These are phyloP conservation scores for Brassicogethes aeneus DNA, from an alignment of 2,888 invertebrate species.

Conservation along the genomic window DNA sequence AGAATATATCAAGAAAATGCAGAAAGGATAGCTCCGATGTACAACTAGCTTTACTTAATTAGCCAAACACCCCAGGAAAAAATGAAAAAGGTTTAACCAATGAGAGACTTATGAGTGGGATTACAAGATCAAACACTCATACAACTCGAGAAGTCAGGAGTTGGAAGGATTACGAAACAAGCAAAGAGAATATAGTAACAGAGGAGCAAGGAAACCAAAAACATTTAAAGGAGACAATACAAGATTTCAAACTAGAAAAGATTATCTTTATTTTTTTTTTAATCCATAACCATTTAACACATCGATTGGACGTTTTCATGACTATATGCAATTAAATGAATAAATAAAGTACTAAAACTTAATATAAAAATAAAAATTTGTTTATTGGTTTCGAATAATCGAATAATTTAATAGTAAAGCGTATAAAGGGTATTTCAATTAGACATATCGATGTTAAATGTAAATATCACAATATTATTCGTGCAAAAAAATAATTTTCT, in stretches of 20 bases:
- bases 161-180: not conserved
- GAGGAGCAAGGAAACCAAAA: not conserved
- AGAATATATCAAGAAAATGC: slow-evolving; percentile 4
- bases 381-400: too few species aligned
- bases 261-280: too few species aligned
- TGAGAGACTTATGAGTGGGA: slow-evolving; percentile 1
- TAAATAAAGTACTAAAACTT: too few species aligned
- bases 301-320: too few species aligned
- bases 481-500: too few species aligned
- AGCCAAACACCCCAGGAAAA: slow-evolving; percentile 3
- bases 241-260: not conserved
- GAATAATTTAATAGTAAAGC: too few species aligned
- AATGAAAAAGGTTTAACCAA: not conserved
- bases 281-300: too few species aligned
- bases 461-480: too few species aligned
- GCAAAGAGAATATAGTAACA: not conserved
- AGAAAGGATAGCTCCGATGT: slow-evolving; percentile 1
- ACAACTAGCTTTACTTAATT: slow-evolving; percentile 1
- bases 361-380: too few species aligned
- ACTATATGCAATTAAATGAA: too few species aligned
- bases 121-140: slow-evolving; percentile 3
- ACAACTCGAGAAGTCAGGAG: not conserved
- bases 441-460: too few species aligned
- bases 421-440: too few species aligned
- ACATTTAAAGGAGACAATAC: not conserved